Evolutionary conservation across 1,140 invertebrate genomes (phyloP), one percentile per base, ranked within the genome.

Genomic region (Zaprionus capensis): DNA sequence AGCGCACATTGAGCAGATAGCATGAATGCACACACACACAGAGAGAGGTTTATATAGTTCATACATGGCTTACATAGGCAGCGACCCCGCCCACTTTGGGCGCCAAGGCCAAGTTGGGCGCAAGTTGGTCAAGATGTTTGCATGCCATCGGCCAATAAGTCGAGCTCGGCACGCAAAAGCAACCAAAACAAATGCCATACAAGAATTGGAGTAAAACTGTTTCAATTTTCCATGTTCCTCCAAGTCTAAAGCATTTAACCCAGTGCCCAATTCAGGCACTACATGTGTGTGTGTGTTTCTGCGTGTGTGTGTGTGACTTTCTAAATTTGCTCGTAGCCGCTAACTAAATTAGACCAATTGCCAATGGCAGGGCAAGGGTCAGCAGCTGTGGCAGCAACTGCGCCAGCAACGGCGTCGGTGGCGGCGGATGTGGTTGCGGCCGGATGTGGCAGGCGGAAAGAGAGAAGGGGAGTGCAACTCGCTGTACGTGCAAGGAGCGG

Each of bases 91-190:
- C 53, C 58, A 61, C 44, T 12, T 17, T 4, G 9, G 5, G 17
- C 62, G 78, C 85, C 84, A 84, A 83, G 71, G 53, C 70, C 80
- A 83, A 88, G 83, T 88, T 88, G 83, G 67, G 78, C 69, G 46
- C 62, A 88, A 76, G 69, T 76, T 76, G 74, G 84, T 81, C 70
- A 77, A 78, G 67, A 73, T 71, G 78, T 62, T 87, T 81, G 84
- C 84, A 87, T 87, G 84, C 84, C 84, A 87, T 71, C 84, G 84
- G 84, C 75, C 85, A 84, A 88, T 87, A 87, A 88, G 85, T 88
- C 71, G 75, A 59, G 55, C 64, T 71, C 56, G 81, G 85, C 84
- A 84, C 84, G 84, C 84, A 79, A 78, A 86, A 87, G 4, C 12
- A 38, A 72, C 57, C 64, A 61, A 70, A 70, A 70, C 71, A 75